Conservation (phyloP, 1,140 invertebrate species). For the Thaumetopoea pityocampa region DNA sequence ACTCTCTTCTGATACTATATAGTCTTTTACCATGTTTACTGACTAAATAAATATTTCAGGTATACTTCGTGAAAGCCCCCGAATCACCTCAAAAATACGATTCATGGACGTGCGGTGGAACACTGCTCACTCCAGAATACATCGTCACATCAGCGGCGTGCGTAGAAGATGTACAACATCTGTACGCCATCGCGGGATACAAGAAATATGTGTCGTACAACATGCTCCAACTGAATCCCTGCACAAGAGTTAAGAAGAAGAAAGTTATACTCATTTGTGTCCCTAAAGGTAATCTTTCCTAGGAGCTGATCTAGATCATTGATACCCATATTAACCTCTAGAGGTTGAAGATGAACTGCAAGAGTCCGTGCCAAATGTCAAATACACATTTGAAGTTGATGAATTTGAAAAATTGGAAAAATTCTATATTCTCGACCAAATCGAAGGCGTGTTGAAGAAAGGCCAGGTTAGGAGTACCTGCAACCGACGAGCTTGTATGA, state of each 20-base stretch:
- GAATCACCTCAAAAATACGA: conserved; percentile 26
- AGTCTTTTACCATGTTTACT: no score
- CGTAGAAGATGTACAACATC: conserved; percentile 34
- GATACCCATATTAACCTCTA: no score
- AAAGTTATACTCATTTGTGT: conserved; percentile 34
- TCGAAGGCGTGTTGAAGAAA: no score
- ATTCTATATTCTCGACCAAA: no score
- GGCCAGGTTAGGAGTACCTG: no score
- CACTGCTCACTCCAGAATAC: conserved; percentile 20
- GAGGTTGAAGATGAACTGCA: no score
- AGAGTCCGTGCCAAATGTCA: no score
- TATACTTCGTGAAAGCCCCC: conserved; percentile 28
- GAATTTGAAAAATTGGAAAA: no score
- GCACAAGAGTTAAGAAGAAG: conserved; percentile 28
- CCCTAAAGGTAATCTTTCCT: conserved; percentile 25
- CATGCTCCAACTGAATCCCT: conserved; percentile 18
- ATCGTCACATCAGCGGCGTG: conserved; percentile 40
- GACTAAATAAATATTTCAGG: no score
- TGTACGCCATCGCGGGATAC: conserved; percentile 35
- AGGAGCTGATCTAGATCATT: neutral
- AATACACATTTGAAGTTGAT: no score
- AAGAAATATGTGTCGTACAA: conserved; percentile 21
- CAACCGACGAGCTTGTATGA: no score
- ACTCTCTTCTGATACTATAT: no score
- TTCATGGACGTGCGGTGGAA: conserved; percentile 36